phyloP scores from a whole-genome alignment of 2,113 vertebrate species.

The Penelope pileata region DNA sequence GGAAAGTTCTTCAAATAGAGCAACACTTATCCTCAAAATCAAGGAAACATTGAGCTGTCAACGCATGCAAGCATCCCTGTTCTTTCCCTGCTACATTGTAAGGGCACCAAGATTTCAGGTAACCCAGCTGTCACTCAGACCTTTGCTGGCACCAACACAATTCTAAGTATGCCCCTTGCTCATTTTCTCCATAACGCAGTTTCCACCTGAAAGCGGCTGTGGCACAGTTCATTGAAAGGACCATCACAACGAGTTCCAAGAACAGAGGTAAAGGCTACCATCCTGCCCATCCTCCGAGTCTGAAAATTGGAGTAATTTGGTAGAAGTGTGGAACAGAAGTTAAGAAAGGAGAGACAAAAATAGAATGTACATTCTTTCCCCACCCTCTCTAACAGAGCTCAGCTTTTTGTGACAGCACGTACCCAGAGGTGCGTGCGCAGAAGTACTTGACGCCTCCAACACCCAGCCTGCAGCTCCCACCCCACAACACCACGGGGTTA shows the following conservation, averaged over 20 bases:
- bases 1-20: neutral
- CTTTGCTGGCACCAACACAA: neutral
- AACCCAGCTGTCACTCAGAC: neutral
- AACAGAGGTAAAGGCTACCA: neutral
- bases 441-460: fast-evolving
- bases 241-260: neutral
- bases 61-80: fast-evolving
- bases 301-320: neutral
- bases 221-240: neutral
- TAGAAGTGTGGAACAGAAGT: neutral
- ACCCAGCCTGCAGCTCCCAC: neutral
- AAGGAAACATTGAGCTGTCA: fast-evolving
- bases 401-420: neutral
- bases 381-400: neutral
- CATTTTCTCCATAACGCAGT: fast-evolving
- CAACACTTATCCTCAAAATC: neutral
- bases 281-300: neutral
- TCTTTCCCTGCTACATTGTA: fast-evolving
- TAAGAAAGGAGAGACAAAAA: neutral
- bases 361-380: neutral
- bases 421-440: neutral
- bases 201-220: neutral
- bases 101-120: neutral
- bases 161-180: fast-evolving
- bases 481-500: neutral